Evolutionary conservation across 2,888 invertebrate genomes (phyloP).

Genomic region (Heliconius charithonia): DNA sequence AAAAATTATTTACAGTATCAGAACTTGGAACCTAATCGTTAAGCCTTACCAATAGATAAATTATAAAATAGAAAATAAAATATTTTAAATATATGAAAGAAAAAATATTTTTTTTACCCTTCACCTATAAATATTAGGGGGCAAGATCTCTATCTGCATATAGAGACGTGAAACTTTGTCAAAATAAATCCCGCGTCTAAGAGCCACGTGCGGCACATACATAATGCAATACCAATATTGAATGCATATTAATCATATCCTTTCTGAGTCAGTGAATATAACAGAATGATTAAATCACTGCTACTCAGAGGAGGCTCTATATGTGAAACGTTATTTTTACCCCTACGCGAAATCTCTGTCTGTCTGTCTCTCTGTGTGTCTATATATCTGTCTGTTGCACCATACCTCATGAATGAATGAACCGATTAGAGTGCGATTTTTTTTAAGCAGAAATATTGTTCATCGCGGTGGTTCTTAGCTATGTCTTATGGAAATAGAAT

Average conservation of each 20-base stretch:
- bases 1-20: too few species aligned
- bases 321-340: neutral
- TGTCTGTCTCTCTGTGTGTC: too few species aligned
- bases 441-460: too few species aligned
- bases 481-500: too few species aligned
- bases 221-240: slow-evolving; percentile 43
- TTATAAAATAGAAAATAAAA: neutral
- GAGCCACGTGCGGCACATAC: slow-evolving; percentile 42
- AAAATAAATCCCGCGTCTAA: slow-evolving; percentile 37
- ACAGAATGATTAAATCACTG: slow-evolving; percentile 43
- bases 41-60: neutral
- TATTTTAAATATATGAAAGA: neutral
- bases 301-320: slow-evolving; percentile 27
- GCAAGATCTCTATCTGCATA: neutral
- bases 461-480: too few species aligned
- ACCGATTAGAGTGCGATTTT: too few species aligned
- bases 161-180: slow-evolving; percentile 20
- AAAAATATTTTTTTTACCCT: neutral
- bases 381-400: neutral
- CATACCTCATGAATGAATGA: too few species aligned
- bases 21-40: neutral
- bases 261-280: slow-evolving; percentile 42
- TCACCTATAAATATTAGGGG: neutral
- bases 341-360: too few species aligned
- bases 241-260: slow-evolving; percentile 45